Percentiles rank a stretch among this genome's conserved stretches.
Conservation (phyloP, 2,888 invertebrate genomes). For the Sipha maydis region DNA sequence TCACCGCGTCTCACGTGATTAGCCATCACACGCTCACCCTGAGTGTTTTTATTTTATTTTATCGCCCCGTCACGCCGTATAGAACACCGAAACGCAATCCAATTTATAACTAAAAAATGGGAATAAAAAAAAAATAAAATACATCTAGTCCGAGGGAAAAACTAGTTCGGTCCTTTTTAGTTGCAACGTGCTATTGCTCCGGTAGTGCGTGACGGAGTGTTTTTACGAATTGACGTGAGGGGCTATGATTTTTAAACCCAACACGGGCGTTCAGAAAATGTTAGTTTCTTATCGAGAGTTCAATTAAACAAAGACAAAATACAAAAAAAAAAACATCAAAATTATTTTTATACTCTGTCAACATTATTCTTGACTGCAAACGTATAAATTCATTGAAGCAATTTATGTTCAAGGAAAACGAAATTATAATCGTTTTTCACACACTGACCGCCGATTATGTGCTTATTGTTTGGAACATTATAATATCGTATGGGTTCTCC, state of each 20-base stretch:
- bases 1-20: slow-evolving; percentile 58
- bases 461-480: slow-evolving; percentile 51
- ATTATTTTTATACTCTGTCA: neutral
- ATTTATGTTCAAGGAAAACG: neutral
- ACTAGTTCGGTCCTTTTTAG: slow-evolving; percentile 48
- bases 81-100: slow-evolving; percentile 60
- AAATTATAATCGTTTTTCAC: slow-evolving; percentile 29
- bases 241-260: slow-evolving; percentile 12
- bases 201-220: slow-evolving; percentile 52
- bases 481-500: slow-evolving; percentile 21
- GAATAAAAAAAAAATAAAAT: slow-evolving; percentile 34
- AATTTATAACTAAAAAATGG: slow-evolving; percentile 48
- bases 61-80: slow-evolving; percentile 55
- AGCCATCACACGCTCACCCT: slow-evolving; percentile 53
- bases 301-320: neutral
- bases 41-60: slow-evolving; percentile 37
- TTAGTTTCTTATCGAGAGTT: neutral
- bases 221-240: slow-evolving; percentile 44
- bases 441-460: slow-evolving; percentile 11
- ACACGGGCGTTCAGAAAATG: neutral
- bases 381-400: neutral
- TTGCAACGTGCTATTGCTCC: slow-evolving; percentile 28
- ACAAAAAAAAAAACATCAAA: neutral
- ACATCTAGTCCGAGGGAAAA: slow-evolving; percentile 47
- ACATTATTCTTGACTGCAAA: neutral